Evolutionary conservation across 2,888 invertebrate genomes (phyloP).

Genomic region (Mechanitis mazaeus): DNA sequence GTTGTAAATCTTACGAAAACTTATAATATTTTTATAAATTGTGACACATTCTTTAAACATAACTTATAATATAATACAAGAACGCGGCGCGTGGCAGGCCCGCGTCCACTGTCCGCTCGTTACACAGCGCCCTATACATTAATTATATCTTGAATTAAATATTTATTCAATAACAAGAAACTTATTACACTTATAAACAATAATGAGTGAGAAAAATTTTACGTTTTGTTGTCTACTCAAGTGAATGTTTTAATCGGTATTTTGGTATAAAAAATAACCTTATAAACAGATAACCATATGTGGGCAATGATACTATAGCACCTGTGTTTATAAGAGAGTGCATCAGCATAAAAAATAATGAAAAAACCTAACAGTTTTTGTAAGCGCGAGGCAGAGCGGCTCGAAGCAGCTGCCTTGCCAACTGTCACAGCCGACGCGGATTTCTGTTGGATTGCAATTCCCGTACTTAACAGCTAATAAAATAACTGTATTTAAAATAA

Average conservation of each 20-base stretch:
- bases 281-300: conserved; percentile 70
- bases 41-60: not conserved
- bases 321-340: conserved; percentile 76
- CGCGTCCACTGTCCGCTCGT: conserved; percentile 35
- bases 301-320: conserved; percentile 69
- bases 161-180: not conserved
- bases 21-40: no score
- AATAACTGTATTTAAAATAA: conserved; percentile 35
- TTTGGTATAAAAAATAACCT: conserved; percentile 56
- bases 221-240: not conserved
- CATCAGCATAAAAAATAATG: conserved; percentile 67
- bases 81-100: conserved; percentile 40
- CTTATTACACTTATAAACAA: conserved; percentile 1
- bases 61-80: conserved; percentile 16
- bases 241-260: conserved; percentile 43
- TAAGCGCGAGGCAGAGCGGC: conserved; percentile 69
- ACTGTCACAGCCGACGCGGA: conserved; percentile 69
- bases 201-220: conserved; percentile 2
- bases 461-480: conserved; percentile 53
- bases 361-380: conserved; percentile 73
- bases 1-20: no score
- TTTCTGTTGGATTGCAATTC: conserved; percentile 61
- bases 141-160: conserved; percentile 1
- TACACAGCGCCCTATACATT: conserved; percentile 18
- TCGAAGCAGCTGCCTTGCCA: conserved; percentile 71